Evolutionary conservation across 2,113 vertebrate genomes (phyloP).

Genomic region (Balaeniceps rex): DNA sequence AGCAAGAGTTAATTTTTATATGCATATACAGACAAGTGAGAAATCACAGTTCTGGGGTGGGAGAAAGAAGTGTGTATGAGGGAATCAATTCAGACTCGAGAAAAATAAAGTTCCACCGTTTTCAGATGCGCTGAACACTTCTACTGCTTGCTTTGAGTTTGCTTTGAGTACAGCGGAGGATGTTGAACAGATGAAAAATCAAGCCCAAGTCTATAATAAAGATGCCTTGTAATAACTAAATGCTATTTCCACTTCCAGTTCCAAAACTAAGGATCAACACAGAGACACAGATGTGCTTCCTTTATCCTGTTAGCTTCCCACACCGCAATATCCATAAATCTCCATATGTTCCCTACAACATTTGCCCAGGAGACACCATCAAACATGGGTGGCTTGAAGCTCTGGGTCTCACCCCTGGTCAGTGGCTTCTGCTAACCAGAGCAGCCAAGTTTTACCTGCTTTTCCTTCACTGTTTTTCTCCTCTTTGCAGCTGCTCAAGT

Average conservation of each 20-base stretch:
- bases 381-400: background rate
- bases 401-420: background rate
- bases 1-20: background rate
- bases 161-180: background rate
- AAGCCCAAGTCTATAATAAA: background rate
- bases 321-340: background rate
- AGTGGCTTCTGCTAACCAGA: background rate
- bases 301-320: background rate
- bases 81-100: background rate
- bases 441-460: background rate
- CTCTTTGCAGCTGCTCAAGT: background rate
- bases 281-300: background rate
- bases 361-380: background rate
- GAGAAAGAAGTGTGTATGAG: background rate
- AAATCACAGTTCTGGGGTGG: fast-evolving
- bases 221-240: background rate
- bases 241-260: background rate
- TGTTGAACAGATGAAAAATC: background rate
- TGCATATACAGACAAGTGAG: background rate
- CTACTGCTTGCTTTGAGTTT: no score
- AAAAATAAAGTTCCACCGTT: fast-evolving
- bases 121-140: background rate
- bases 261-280: background rate
- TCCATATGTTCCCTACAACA: fast-evolving
- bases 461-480: background rate